Conservation (phyloP, 2,113 vertebrate genomes). For the Prolemur simus region DNA sequence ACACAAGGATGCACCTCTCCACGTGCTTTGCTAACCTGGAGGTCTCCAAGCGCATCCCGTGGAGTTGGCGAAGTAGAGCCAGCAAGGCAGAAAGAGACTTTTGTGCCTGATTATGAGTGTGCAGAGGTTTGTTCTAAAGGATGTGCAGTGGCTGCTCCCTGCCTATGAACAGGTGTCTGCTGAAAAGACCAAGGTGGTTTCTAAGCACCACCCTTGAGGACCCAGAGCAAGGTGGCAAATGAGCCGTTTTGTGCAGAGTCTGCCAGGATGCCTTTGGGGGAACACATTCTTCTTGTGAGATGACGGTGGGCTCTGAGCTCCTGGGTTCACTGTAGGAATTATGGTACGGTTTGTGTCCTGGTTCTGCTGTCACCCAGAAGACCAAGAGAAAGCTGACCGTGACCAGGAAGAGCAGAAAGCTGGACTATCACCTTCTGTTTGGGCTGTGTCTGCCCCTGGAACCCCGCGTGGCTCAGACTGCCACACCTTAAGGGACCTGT, state of each 20-base stretch:
- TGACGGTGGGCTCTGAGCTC: not conserved
- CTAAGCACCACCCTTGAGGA: not conserved
- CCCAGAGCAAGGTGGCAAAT: too few species aligned
- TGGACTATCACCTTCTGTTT: rapidly evolving
- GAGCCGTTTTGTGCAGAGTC: not conserved
- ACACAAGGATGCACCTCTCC: too few species aligned
- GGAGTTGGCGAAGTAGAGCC: not conserved
- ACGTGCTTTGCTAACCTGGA: rapidly evolving
- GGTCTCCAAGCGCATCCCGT: not conserved
- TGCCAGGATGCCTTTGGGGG: not conserved
- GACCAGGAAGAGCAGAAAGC: not conserved
- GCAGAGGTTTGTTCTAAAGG: not conserved
- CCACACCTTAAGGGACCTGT: too few species aligned
- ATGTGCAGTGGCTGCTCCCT: not conserved
- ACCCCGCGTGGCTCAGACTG: rapidly evolving
- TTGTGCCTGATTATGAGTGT: rapidly evolving
- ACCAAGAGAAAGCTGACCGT: too few species aligned
- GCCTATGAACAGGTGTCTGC: not conserved
- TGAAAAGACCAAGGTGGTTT: not conserved
- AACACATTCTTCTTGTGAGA: not conserved
- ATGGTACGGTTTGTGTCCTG: not conserved
- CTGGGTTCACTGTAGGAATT: not conserved
- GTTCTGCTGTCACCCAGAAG: not conserved
- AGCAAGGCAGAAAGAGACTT: not conserved
- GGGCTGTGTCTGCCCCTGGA: not conserved